phyloP scores from a whole-genome alignment of 1,140 invertebrate species.

The Danaus melanippus region DNA sequence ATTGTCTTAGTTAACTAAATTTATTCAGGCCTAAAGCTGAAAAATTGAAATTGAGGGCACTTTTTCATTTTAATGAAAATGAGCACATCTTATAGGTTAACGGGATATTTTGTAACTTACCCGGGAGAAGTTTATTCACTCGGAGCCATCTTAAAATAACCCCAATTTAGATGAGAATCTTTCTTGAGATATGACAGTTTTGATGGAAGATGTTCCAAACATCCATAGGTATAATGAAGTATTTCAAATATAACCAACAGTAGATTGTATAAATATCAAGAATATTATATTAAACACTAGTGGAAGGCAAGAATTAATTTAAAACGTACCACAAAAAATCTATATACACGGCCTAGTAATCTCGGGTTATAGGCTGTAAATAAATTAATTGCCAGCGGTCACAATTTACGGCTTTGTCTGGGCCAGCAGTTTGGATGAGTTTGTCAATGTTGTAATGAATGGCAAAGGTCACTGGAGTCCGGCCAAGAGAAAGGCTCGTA shows the following conservation, averaged over 20 bases:
- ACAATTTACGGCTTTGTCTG: slow-evolving; percentile 16
- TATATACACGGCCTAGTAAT: slow-evolving; percentile 6
- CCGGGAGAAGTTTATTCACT: no score
- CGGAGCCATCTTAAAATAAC: no score
- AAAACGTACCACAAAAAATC: neutral
- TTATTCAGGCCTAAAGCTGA: slow-evolving; percentile 15
- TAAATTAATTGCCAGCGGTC: slow-evolving; percentile 21
- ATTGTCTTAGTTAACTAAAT: slow-evolving; percentile 25
- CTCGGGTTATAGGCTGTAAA: slow-evolving; percentile 5
- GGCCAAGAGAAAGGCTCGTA: slow-evolving; percentile 10
- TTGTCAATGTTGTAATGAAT: slow-evolving; percentile 21
- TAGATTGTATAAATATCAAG: no score
- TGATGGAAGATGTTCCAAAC: no score
- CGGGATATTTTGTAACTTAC: no score
- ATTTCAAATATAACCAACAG: no score
- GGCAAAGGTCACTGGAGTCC: slow-evolving; percentile 19
- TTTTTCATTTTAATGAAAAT: slow-evolving; percentile 14
- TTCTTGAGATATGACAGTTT: no score
- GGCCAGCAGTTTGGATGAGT: slow-evolving; percentile 14
- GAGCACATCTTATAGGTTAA: neutral
- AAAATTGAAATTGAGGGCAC: slow-evolving; percentile 15
- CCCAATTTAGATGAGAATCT: no score
- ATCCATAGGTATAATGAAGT: no score
- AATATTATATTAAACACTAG: no score
- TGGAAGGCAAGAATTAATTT: neutral